A percentile compares a stretch with the other conserved stretches of the same genome.
These are phyloP conservation scores for Xyrichtys novacula DNA, from an alignment of 2,797 vertebrate species.

Conservation along the genomic window DNA sequence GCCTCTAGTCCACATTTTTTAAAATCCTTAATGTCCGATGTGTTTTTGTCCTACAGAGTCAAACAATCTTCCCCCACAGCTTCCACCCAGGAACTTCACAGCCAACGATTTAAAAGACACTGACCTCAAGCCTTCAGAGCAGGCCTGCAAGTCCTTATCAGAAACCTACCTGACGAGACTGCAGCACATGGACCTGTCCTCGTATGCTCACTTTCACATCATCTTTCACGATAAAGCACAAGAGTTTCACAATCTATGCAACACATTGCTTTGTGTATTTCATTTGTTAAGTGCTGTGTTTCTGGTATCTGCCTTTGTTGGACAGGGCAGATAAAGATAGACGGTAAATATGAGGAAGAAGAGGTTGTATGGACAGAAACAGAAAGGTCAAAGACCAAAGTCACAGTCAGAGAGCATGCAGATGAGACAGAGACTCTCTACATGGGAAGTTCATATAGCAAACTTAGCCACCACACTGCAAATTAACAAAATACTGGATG, in stretches of 20 bases:
- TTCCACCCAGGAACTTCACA: slow-evolving; percentile 90
- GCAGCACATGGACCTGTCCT: slow-evolving; percentile 89
- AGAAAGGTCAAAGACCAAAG: too few relatives aligned
- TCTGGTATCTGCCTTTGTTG: too few relatives aligned
- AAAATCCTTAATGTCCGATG: neutral
- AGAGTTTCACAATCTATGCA: too few relatives aligned
- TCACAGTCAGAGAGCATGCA: too few relatives aligned
- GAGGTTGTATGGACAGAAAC: neutral
- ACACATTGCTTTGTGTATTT: too few relatives aligned
- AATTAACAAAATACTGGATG: too few relatives aligned
- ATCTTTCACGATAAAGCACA: neutral
- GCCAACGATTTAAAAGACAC: slow-evolving; percentile 87
- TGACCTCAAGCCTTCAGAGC: slow-evolving; percentile 75
- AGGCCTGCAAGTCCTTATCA: slow-evolving; percentile 78
- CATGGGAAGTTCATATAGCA: too few relatives aligned
- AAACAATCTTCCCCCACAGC: slow-evolving; percentile 83
- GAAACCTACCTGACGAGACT: slow-evolving; percentile 89
- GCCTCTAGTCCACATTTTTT: too few relatives aligned
- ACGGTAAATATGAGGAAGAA: neutral
- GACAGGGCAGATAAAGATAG: neutral
- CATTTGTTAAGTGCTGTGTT: too few relatives aligned
- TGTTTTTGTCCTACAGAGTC: slow-evolving; percentile 76
- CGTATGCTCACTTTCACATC: slow-evolving; percentile 78
- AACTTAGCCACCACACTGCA: too few relatives aligned
- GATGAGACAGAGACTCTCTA: too few relatives aligned